Evolutionary conservation across 1,140 invertebrate species (phyloP), one percentile per base, ranked within the genome.

Genomic region (Pinna nobilis): DNA sequence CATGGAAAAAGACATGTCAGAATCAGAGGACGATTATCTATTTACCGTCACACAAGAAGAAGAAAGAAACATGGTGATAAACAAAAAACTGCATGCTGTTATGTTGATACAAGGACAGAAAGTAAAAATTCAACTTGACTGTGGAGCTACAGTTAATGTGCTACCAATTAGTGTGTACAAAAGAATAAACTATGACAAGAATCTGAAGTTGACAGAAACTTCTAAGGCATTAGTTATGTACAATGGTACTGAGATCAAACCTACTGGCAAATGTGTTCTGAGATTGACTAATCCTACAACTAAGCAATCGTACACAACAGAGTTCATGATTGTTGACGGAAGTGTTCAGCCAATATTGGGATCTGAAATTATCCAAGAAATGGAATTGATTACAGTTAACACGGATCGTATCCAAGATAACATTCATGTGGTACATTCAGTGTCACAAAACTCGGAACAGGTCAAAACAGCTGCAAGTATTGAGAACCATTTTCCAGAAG

Each of bases 111-210:
- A 60, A 35, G 44, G 59, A n/a, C 15, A 69, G 53, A 35, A 13
- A 0, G 55, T 73, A 1, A 55, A 65, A 23, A 69, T 70, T 28
- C 65, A 73, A 59, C 30, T 69, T 1, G 66, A 77, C 37, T 57
- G 60, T 65, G 70, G 70, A 18, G 23, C 60, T 7, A 63, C 65
- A 3, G 50, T 68, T 1, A 73, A 77, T 65, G 33, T 69, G 2
- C 3, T 70, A 13, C 18, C 64, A 32, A 53, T 15, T 7, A 33
- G 20, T 13, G 20, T 50, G 9, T 51, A 63, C 57, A 70, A 47
- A 20, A 50, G 35, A 28, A 1, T 50, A 2, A 60, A 41, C n/a
- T 18, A 60, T 39, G 57, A 60, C 32, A 39, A 15, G n/a, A 3
- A 3, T n/a, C n/a, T n/a, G 18, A 32, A 49, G 7, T 13, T 44